Evolutionary conservation across 2,888 invertebrate species (phyloP), one percentile per base, ranked within the genome.

Genomic region (Clistopyga incitator): DNA sequence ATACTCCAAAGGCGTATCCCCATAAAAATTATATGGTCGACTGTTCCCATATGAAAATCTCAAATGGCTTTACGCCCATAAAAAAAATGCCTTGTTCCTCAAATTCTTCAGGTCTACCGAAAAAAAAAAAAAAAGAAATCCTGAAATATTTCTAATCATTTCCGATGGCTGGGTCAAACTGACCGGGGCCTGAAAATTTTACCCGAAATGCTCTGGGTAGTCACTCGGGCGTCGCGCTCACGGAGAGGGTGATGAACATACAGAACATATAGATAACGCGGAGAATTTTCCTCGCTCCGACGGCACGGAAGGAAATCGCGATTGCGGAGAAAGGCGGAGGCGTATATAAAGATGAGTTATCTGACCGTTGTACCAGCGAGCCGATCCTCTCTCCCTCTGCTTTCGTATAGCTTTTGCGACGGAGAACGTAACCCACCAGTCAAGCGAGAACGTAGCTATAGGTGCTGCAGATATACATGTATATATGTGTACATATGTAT

Each of bases 331-430:
- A 81, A 77, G 67, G 61, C 54, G 74, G 54, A 56, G 56, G 75
- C 71, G 84, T 70, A 81, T 72, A 81, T 82, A 86, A 86, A 85
- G 82, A 87, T 87, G 87, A 87, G 84, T 87, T 87, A 88, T 86
- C 87, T 86, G 74, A 80, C 77, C 84, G 77, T 84, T 84, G 78
- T 78, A 74, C 52, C 25, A 56, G 50, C 68, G 68, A 45, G 23
- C 70, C 50, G 50, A n/a, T 59, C 50, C 70, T 71, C 45, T 38
- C 42, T 68, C 71, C 71, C 29, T 64, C 42, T 25, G 75, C 47
- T 54, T 70, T 70, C 50, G 59, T 67, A 47, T 15, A 25, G 23
- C 67, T 67, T 18, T 67, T 18, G 42, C 25, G 56, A 71, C 56
- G n/a, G 18, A 42, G 42, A n/a, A 18, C 59, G 59, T 15, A 59